These are phyloP conservation scores for Exaiptasia diaphana DNA, from an alignment of 64 coral and sea anemone species.

Conservation along the genomic window DNA sequence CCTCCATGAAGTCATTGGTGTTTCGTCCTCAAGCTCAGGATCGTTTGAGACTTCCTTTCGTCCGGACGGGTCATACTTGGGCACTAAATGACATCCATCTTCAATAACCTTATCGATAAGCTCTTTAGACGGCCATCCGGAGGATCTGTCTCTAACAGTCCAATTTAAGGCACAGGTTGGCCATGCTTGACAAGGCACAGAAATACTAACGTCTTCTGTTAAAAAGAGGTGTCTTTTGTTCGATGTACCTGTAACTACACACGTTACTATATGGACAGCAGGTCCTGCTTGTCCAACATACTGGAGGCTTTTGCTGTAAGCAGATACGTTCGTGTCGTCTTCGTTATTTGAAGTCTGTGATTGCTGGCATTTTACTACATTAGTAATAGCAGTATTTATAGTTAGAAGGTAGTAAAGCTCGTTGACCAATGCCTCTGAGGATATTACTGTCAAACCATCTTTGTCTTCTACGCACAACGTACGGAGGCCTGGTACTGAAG, in stretches of 20 bases:
- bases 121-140: constrained; percentile 26
- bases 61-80: constrained; percentile 34
- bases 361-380: constrained; percentile 17
- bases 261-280: constrained; percentile 41
- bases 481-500: background rate
- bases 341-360: background rate
- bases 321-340: constrained; percentile 9
- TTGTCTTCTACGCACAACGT: constrained; percentile 23
- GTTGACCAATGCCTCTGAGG: constrained; percentile 35
- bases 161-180: constrained; percentile 38
- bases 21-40: background rate
- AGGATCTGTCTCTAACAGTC: constrained; percentile 3
- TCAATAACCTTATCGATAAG: constrained; percentile 32
- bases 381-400: constrained; percentile 35
- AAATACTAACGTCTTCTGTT: constrained; percentile 51
- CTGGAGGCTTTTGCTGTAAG: constrained; percentile 11
- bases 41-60: background rate
- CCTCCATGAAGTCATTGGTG: constrained; percentile 31
- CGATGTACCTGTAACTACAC: background rate
- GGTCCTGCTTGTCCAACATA: constrained; percentile 56
- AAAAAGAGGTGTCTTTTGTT: constrained; percentile 30
- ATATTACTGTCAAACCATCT: background rate
- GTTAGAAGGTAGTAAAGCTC: constrained; percentile 28
- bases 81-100: constrained; percentile 47
- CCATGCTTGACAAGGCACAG: constrained; percentile 46